Conservation (phyloP, 2,888 invertebrate species). For the Eremobia ochroleuca region DNA sequence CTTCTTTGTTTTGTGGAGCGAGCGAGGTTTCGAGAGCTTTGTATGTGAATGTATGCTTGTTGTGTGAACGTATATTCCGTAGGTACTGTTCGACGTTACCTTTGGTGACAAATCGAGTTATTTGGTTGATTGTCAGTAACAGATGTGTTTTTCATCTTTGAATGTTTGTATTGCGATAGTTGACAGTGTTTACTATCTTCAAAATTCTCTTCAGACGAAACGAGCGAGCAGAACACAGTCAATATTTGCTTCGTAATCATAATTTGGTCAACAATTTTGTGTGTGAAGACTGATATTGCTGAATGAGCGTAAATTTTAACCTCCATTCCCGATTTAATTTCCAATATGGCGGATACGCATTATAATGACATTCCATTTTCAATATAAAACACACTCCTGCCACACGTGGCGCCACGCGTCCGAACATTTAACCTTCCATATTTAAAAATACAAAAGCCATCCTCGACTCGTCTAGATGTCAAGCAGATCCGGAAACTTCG, state of each 20-base stretch:
- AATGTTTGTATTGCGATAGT: neutral
- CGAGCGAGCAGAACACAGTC: neutral
- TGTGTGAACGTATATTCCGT: neutral
- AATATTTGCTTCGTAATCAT: neutral
- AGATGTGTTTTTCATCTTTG: neutral
- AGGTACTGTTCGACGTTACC: neutral
- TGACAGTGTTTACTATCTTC: neutral
- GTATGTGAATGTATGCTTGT: conserved; percentile 5
- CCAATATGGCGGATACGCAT: no score
- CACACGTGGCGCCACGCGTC: neutral
- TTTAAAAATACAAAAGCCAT: conserved; percentile 33
- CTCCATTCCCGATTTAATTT: neutral
- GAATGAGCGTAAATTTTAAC: neutral
- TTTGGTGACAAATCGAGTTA: conserved; percentile 13
- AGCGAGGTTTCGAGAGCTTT: conserved; percentile 20
- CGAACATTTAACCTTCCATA: conserved; percentile 7
- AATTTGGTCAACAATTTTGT: neutral
- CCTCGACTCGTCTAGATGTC: conserved; percentile 42
- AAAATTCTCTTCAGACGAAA: neutral
- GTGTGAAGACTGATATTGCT: neutral
- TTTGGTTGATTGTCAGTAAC: neutral
- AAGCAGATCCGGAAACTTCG: conserved; percentile 59
- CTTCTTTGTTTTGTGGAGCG: conserved; percentile 48
- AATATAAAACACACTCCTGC: neutral
- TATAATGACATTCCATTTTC: neutral